A percentile compares a stretch with the other conserved stretches of the same genome.
Evolutionary conservation across 1,140 invertebrate genomes (phyloP).

Genomic region (Popillia japonica): DNA sequence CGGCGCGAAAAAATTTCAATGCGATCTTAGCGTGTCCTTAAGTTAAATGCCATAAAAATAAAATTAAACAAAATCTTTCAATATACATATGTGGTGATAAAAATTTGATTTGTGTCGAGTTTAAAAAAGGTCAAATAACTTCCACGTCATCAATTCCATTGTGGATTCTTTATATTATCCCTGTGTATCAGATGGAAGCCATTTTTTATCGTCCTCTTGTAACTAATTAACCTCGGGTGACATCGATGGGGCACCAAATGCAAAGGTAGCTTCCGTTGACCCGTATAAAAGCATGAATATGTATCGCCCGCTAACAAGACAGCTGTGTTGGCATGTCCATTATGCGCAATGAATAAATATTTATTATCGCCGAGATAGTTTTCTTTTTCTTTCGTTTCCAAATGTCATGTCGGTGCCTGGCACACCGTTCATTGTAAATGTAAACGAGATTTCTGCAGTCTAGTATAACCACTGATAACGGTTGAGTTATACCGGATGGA

Average conservation of each 20-base stretch:
- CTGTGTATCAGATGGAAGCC: not conserved
- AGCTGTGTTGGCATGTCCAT: slow-evolving; percentile 33
- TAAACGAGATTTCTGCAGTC: not conserved
- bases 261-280: slow-evolving; percentile 39
- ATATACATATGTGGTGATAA: no score
- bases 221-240: slow-evolving; percentile 30
- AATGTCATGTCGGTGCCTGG: not conserved
- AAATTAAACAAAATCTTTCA: no score
- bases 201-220: slow-evolving; percentile 6
- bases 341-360: slow-evolving; percentile 24
- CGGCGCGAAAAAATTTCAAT: no score
- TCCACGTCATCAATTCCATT: not conserved
- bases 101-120: no score
- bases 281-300: slow-evolving; percentile 37
- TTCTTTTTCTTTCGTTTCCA: slow-evolving; percentile 3
- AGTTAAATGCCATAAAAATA: no score
- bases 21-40: no score
- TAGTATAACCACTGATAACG: not conserved
- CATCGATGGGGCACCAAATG: slow-evolving; percentile 34
- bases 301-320: slow-evolving; percentile 30
- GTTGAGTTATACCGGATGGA: no score
- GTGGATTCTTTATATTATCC: not conserved
- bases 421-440: not conserved
- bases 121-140: not conserved
- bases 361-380: slow-evolving; percentile 8